Percentiles rank a stretch among this genome's conserved stretches.
Conservation (phyloP, 2,797 vertebrate genomes). For the Microhierax caerulescens region DNA sequence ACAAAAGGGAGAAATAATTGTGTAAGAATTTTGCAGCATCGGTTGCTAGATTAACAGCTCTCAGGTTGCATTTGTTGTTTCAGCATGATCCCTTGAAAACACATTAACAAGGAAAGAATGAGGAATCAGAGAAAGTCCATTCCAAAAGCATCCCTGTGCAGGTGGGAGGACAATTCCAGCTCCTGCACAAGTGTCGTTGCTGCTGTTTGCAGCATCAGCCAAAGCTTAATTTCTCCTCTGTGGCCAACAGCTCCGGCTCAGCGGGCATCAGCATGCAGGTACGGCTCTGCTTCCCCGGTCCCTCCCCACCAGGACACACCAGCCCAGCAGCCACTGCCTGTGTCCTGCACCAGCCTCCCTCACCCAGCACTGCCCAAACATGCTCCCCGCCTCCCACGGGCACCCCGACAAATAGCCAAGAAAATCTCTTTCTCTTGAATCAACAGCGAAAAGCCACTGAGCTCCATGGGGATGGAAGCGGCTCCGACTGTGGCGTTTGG, state of each 20-base stretch:
- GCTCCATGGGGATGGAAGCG: not conserved
- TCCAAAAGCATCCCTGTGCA: not conserved
- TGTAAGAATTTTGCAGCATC: not conserved
- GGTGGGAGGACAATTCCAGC: not conserved
- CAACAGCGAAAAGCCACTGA: not conserved
- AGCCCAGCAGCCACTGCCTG: not conserved
- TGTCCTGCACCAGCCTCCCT: not conserved
- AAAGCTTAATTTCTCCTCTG: not conserved
- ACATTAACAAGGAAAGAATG: not conserved
- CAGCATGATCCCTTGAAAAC: not conserved
- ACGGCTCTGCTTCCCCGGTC: accelerated
- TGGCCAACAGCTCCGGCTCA: not conserved
- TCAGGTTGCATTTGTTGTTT: not conserved
- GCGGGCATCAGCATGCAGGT: accelerated
- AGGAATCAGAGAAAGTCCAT: not conserved
- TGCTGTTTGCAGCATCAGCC: not conserved
- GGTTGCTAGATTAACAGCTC: not conserved
- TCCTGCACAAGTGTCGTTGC: not conserved
- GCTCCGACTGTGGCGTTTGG: not conserved
- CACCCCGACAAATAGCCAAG: not conserved
- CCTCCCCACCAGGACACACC: not conserved
- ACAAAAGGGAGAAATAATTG: not conserved
- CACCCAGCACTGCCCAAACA: not conserved
- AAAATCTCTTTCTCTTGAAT: not conserved
- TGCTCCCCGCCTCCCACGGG: accelerated